Base-by-base conservation (phyloP, 2,888 invertebrate species). In the Pyrochroa serraticornis region DNA sequence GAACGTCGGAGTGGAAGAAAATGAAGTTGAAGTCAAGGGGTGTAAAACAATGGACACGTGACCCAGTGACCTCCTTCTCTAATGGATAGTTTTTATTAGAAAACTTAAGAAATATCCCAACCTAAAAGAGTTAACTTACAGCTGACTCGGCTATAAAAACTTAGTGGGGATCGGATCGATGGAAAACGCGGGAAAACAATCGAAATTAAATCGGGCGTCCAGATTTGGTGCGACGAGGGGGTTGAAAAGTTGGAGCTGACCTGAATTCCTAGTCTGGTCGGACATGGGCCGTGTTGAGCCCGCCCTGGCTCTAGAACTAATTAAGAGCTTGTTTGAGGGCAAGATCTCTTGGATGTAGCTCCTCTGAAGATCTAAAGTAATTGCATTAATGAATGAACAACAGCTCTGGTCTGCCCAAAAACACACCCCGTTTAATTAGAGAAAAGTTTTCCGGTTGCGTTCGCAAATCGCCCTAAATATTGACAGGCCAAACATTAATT, bases 281-380 rank as follows among this genome's bases (percentile, higher is more conserved):
- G 31, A 22, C 22, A n/a, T 39, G n/a, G 47, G n/a, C 46, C 44
- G 57, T 50, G 53, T 56, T 51, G 45, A 33, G 45, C 37, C 56
- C 51, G 48, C 45, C 50, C 51, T 55, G 47, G 53, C 50, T 50
- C 54, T 50, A 50, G 60, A 64, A 64, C 63, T 68, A 66, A 66
- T 68, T 68, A 64, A 63, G 63, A 62, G 51, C 62, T 57, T 58
- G 63, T 60, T 62, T 62, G 61, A 53, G 53, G 54, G 43, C 43
- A 34, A 53, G 52, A 42, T 45, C 53, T 56, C 58, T 46, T 35
- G 48, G 54, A 54, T 50, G 53, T 47, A 58, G 54, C 39, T 55
- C 46, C 59, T 56, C 55, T n/a, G 41, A 57, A 60, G 55, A 50
- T 48, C 55, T 37, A 37, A 52, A 55, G 57, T 62, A 62, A 64